Base-by-base conservation (phyloP, 2,113 vertebrate species). In the Hippotragus niger region DNA sequence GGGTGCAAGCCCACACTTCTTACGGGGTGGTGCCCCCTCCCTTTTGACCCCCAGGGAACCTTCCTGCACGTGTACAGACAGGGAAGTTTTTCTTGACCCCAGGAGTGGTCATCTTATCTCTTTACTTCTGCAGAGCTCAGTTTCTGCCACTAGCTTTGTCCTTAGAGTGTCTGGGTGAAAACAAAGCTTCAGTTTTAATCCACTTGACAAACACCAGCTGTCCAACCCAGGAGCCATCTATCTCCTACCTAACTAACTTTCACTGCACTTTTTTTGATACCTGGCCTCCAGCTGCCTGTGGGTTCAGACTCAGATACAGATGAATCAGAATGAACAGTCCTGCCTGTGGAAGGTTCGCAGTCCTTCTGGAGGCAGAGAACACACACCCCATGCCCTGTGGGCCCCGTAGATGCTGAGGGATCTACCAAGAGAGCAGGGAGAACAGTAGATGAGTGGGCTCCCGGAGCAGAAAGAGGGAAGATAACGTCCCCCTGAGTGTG, bases 401-500 rank as follows among this genome's bases (percentile, higher is more conserved):
- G 36, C 81, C 33, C 17, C 1, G 8, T 16, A 47, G 47, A 19
- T 36, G 13, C 53, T 21, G 6, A 29, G 6, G 55, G 10, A 10
- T 50, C 74, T 25, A 31, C 76, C n/a, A 6, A 40, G 50, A 53
- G 33, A 12, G 43, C 57, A 33, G 33, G 36, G n/a, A 57, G 67
- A n/a, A 55, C 36, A 43, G 47, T 40, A 43, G 78, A 31, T 55
- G 50, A 43, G 33, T 52, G 67, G 29, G 11, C 29, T 89, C 57
- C 31, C 13, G 25, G 40, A 58, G 29, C 10, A 8, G 10, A 40
- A n/a, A 74, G 62, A n/a, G 36, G 52, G 31, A 62, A 25, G 14
- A 33, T 43, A 29, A 47, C 1, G 0, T 36, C 31, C 1, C 40
- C 40, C 7, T 0, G 31, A 40, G 19, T 27, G 40, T 55, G 47